Evolutionary conservation across 2,888 invertebrate species (phyloP), one percentile per base, ranked within the genome.

Genomic region (Cinara cedri): DNA sequence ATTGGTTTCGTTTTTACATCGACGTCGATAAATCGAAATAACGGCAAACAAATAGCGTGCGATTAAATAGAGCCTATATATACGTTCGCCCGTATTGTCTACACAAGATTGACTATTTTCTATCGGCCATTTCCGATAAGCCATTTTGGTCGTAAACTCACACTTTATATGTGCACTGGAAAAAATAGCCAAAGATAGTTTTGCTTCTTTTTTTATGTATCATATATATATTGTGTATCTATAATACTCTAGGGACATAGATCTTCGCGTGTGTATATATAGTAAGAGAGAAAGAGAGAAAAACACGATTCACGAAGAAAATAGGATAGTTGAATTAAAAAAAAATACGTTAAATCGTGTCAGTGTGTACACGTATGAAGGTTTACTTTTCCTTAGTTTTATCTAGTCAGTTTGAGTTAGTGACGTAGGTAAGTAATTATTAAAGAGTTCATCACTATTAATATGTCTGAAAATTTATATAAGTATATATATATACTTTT

Each of bases 11-110:
- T 62, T 74, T 74, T 19, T 63, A 46, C 26, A 13, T 55, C n/a
- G 24, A 34, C 26, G n/a, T 70, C 51, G n/a, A 14, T 24, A 60
- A 49, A 60, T 60, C 60, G 49, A n/a, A 63, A 74, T 24, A 19
- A 19, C 19, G 72, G 24, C 13, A 42, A 63, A 63, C 62, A 51
- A 74, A 74, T 74, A 6, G 24, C 4, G 9, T 21, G 13, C 26
- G 62, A 62, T 72, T 19, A 72, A 34, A 72, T 13, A 13, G 54
- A n/a, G 70, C 60, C 49, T 26, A 57, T 10, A n/a, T 3, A 34
- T 34, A 34, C 6, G 34, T 26, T 44, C 16, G 14, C 74, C 74
- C 74, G 63, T 63, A 74, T 74, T 54, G 63, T 54, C 51, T 16
- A 42, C 21, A 16, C 51, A 3, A 51, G 74, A 74, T 74, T 54